Conservation (phyloP, 2,797 vertebrate species). For the Takifugu rubripes region DNA sequence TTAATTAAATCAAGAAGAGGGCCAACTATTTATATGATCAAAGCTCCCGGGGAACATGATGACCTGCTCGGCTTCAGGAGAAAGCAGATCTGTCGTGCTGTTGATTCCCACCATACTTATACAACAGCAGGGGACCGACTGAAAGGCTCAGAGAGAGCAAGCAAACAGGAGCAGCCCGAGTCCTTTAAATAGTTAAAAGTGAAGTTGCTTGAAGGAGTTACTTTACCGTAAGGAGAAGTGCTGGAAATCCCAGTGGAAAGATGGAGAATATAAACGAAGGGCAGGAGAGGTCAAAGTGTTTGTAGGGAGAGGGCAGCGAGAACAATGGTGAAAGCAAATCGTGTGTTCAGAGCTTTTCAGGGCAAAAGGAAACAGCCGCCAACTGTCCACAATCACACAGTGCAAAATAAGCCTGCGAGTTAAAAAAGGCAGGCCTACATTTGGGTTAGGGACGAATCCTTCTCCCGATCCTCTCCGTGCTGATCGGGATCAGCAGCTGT, state of each 20-base stretch:
- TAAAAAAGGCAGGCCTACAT: too few relatives aligned
- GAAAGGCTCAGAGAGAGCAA: constrained; percentile 19
- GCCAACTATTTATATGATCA: too few relatives aligned
- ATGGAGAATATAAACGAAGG: not conserved
- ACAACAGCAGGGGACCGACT: constrained; percentile 39
- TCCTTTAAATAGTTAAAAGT: constrained; percentile 12
- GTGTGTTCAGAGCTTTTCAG: not conserved
- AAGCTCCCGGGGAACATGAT: constrained; percentile 10
- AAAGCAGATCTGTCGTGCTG: constrained; percentile 37
- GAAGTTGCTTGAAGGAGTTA: not conserved
- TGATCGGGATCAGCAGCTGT: too few relatives aligned
- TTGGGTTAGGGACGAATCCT: too few relatives aligned
- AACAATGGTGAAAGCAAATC: constrained; percentile 2
- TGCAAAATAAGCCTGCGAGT: not conserved
- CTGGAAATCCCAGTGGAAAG: constrained; percentile 4
- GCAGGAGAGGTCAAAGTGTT: not conserved
- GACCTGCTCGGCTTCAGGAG: constrained; percentile 41
- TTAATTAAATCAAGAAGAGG: too few relatives aligned
- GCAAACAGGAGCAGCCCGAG: not conserved
- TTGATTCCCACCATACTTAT: constrained; percentile 51
- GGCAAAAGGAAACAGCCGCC: not conserved
- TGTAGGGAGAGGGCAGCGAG: not conserved
- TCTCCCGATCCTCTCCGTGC: too few relatives aligned
- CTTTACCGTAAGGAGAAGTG: constrained; percentile 9
- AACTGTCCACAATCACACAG: constrained; percentile 1